Percentiles rank a stretch among this genome's conserved stretches.
Conservation (phyloP, 2,888 invertebrate species). For the Octonoba sinensis region DNA sequence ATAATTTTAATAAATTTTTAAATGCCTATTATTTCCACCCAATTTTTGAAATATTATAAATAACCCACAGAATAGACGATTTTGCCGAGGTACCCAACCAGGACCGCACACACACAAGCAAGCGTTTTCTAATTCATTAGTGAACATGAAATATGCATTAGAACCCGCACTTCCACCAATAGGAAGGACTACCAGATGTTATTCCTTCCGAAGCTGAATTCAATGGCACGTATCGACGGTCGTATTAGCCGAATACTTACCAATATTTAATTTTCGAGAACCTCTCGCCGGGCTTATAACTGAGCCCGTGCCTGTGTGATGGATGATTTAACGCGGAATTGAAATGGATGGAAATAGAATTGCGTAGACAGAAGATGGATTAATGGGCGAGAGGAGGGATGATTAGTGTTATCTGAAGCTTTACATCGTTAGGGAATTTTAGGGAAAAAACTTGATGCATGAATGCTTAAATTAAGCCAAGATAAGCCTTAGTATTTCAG, state of each 20-base stretch:
- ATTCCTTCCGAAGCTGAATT: too few relatives aligned
- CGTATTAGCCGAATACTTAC: slow-evolving; percentile 9
- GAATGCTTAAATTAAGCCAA: too few relatives aligned
- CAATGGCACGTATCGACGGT: too few relatives aligned
- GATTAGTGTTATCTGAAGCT: too few relatives aligned
- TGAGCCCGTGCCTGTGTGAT: slow-evolving; percentile 13
- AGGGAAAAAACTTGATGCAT: too few relatives aligned
- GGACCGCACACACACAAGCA: not conserved
- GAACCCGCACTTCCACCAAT: slow-evolving; percentile 7
- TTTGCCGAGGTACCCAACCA: too few relatives aligned
- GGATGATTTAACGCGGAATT: slow-evolving; percentile 27
- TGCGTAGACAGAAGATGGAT: slow-evolving; percentile 27
- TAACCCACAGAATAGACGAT: too few relatives aligned
- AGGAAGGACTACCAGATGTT: slow-evolving; percentile 3
- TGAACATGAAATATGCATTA: slow-evolving; percentile 51
- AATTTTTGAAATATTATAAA: too few relatives aligned
- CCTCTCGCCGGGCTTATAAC: not conserved
- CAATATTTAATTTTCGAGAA: slow-evolving; percentile 46
- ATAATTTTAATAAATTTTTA: too few relatives aligned
- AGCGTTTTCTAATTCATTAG: slow-evolving; percentile 37
- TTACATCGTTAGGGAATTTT: too few relatives aligned
- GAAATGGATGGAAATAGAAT: slow-evolving; percentile 48
- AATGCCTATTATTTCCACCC: too few relatives aligned
- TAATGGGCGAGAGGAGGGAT: slow-evolving; percentile 21
- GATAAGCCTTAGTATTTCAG: too few relatives aligned